These are phyloP conservation scores for Sitobion miscanthi DNA, from an alignment of 1,140 invertebrate species.

Conservation along the genomic window DNA sequence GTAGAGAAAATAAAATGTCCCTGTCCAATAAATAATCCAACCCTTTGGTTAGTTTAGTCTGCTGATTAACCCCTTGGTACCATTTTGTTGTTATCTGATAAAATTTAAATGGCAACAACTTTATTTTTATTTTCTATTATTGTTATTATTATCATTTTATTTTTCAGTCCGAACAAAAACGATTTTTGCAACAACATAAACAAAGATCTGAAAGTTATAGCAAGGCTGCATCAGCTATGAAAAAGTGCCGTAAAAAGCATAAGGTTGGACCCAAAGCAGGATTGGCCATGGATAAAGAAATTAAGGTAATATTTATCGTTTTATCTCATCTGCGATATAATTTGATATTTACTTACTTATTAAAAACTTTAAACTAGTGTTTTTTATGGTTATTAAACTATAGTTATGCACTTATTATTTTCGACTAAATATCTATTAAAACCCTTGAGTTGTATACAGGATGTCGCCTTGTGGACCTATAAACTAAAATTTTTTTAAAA, in stretches of 20 bases:
- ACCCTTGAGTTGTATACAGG: not conserved
- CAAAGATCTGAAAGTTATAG: constrained; percentile 85
- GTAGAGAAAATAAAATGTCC: constrained; percentile 22
- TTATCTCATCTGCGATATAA: not conserved
- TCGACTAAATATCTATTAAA: not conserved
- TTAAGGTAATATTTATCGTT: constrained; percentile 71
- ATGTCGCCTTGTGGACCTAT: too few species aligned
- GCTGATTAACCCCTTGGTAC: constrained; percentile 48
- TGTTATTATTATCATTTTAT: constrained; percentile 49
- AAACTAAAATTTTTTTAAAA: too few species aligned
- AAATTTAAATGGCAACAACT: not conserved
- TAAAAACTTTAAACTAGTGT: not conserved
- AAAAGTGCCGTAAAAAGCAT: constrained; percentile 85
- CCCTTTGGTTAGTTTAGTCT: constrained; percentile 10
- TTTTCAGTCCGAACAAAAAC: constrained; percentile 84
- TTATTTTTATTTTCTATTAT: constrained; percentile 34
- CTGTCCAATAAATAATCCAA: constrained; percentile 41
- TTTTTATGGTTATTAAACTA: not conserved
- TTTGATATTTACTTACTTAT: not conserved
- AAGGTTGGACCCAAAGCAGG: constrained; percentile 77
- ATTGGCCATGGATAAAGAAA: constrained; percentile 84
- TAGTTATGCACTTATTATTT: not conserved
- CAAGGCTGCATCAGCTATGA: constrained; percentile 86
- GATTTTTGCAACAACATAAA: constrained; percentile 88
- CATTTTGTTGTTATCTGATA: constrained; percentile 37